Evolutionary conservation across 2,888 invertebrate species (phyloP).

Genomic region (Eupithecia abbreviata): DNA sequence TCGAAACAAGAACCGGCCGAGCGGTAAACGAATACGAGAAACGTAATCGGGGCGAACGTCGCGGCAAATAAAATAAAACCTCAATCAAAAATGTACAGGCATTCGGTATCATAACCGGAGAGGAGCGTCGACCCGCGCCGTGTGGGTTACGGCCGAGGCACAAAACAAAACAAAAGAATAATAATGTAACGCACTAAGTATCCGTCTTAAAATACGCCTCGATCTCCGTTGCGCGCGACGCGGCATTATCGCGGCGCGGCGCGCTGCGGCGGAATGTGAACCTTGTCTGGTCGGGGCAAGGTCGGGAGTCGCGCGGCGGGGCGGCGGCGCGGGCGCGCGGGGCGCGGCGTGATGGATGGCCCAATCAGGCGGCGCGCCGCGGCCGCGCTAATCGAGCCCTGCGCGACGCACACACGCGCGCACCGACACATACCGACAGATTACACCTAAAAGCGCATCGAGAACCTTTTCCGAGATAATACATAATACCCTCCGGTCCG

Average conservation of each 20-base stretch:
- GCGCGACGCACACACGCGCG: conserved; percentile 73
- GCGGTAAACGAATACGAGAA: conserved; percentile 80
- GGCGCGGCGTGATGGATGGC: conserved; percentile 82
- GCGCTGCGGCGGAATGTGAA: conserved; percentile 44
- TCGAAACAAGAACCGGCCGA: conserved; percentile 79
- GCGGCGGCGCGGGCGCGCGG: conserved; percentile 67
- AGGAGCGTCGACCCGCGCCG: conserved; percentile 77
- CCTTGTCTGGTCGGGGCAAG: conserved; percentile 46
- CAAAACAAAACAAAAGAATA: conserved; percentile 77
- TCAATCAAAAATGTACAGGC: conserved; percentile 82
- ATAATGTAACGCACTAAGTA: conserved; percentile 83
- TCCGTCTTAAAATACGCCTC: conserved; percentile 82
- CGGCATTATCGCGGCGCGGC: conserved; percentile 68
- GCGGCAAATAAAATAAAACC: conserved; percentile 79
- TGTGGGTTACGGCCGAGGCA: conserved; percentile 72
- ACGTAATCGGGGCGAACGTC: conserved; percentile 78
- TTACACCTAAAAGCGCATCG: conserved; percentile 72
- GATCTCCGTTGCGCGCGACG: conserved; percentile 76
- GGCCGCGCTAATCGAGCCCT: conserved; percentile 80
- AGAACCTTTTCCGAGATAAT: conserved; percentile 64
- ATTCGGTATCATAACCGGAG: conserved; percentile 79
- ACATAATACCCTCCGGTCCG: conserved; percentile 52
- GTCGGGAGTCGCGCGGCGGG: conserved; percentile 59
- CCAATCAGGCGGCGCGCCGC: conserved; percentile 82
- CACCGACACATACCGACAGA: conserved; percentile 50